Evolutionary conservation across 2,113 vertebrate species (phyloP), one percentile per base, ranked within the genome.

Genomic region (Plestiodon gilberti): DNA sequence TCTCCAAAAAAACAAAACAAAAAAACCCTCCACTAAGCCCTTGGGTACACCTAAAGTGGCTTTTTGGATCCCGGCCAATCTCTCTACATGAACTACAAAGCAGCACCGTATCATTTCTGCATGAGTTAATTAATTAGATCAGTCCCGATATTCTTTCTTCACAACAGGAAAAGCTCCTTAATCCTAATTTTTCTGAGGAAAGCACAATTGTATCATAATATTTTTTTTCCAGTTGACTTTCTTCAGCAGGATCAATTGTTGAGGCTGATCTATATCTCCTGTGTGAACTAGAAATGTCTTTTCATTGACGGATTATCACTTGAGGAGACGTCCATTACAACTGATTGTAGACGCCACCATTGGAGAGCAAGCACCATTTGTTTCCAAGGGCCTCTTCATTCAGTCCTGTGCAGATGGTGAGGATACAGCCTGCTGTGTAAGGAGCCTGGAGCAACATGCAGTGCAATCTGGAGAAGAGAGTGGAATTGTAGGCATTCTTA

Each of bases 191-290:
- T 57, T 57, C 28, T 28, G 69, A 20, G 76, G 3, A 8, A 57
- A 62, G n/a, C 35, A 23, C 65, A 69, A 33, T 40, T 52, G 25
- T 75, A 52, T 52, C 55, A 35, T 22, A 22, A 48, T 2, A 0
- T 0, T 2, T 78, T 57, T 15, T 57, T 15, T 57, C 13, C 64
- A 83, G 71, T 69, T n/a, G 11, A 78, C 87, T 15, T 84, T 40
- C 85, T 88, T 28, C 57, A 85, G 83, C 8, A 78, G 43, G 8
- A 48, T 25, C 86, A 81, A 20, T n/a, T 28, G 92, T 18, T n/a
- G 8, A 40, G 6, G 33, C 10, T 0, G 1, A 84, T 89, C 38
- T 35, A 65, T 81, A 0, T 76, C 83, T 30, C 80, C 73, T 81
- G n/a, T 7, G 23, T 89, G 64, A 9, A 67, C 81, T 65, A 80